Base-by-base conservation (phyloP, 2,113 vertebrate genomes). In the Scartelaos histophorus region DNA sequence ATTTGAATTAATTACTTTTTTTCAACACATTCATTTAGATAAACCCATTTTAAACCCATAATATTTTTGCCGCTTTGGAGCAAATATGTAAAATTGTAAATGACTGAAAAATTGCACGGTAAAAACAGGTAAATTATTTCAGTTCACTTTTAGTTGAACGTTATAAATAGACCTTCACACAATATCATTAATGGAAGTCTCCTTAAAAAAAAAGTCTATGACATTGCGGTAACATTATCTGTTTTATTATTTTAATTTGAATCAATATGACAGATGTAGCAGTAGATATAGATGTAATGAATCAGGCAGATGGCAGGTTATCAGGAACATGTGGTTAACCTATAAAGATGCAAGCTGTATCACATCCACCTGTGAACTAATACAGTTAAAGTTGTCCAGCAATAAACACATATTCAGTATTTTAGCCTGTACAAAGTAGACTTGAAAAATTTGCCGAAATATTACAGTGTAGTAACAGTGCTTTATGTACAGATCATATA, bases 401-500 rank as follows among this genome's bases (percentile, higher is more conserved):
- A 19, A n/a, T 5, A 64, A n/a, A 3, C 2, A 38, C 0, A 35
- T 19, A 17, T 35, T n/a, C 13, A 64, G 1, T 6, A 38, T 13
- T 64, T 64, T 64, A n/a, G 25, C n/a, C 2, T 34, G 58, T 34
- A 61, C 24, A 61, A 34, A 61, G 6, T 61, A 16, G 21, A 17
- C 17, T 61, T 1, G 34, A 17, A 19, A 34, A 16, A 16, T 61
- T 24, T 25, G 25, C 25, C 6, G 3, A 64, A 43, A 43, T 12
- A 64, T 66, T 49, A 60, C 67, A 73, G 49, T 66, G 34, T 85
- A 34, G 73, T 74, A 60, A 60, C 66, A 71, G 60, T 75, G 70
- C 65, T 65, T 74, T 43, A 78, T 81, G 70, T 77, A 82, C 49
- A 70, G 45, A 76, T 68, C 54, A 76, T 81, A 76, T 80, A 82